Base-by-base conservation (phyloP, 23 tunicate species). In the Halocynthia aurantium region DNA sequence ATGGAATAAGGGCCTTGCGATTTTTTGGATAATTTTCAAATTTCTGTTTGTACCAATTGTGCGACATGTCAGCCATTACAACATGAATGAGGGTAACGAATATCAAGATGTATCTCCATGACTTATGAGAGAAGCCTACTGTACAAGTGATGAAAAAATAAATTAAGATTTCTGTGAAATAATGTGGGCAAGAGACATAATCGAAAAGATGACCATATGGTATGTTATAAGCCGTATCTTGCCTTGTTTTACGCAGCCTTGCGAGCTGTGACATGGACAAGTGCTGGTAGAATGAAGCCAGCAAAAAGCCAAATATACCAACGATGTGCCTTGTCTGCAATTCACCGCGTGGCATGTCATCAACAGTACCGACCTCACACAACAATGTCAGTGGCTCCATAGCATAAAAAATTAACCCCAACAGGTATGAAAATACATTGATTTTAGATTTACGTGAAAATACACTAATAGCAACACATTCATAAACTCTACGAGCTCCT, bases 101-200 rank as follows among this genome's bases (percentile, higher is more conserved):
- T 8, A 55, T 17, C 22, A 74, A 15, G 18, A 53, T 21, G 55
- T 74, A 53, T 13, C 62, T 10, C 50, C 55, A 74, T 13, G 78
- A 52, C 5, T 50, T 15, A 53, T 74, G 78, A 8, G 58, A 53
- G 18, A 74, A 74, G 15, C 78, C 78, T 52, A 74, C 11, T 8
- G 31, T 53, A 53, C 54, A 22, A 12, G 13, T 13, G 64, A 74
- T 8, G 9, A 49, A 20, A 4, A 53, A 13, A 53, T 74, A 74
- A n/a, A 74, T 74, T 40, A 74, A 50, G 15, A 74, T 74, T 55
- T 74, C 78, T 12, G 64, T 74, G 18, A 74, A 74, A 74, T 74
- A 74, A 74, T 74, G 78, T 17, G 78, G 78, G 17, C 62, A 74
- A n/a, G 78, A 74, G n/a, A 74, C 78, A 55, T 50, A 74, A 18